These are phyloP conservation scores for Panurus biarmicus DNA, from an alignment of 2,113 vertebrate species.

Conservation along the genomic window DNA sequence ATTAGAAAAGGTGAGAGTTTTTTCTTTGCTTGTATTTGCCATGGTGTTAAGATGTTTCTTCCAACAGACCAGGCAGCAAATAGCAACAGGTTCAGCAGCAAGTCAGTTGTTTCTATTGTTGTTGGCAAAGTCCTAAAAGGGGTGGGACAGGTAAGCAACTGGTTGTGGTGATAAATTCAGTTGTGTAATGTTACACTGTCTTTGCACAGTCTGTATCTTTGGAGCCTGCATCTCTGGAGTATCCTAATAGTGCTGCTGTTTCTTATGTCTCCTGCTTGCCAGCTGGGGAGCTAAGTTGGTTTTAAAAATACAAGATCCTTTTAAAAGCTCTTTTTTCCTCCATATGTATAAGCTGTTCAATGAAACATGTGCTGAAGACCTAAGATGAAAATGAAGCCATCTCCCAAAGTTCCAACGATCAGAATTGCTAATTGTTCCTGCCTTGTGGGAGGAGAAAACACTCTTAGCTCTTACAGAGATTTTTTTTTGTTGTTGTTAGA, in stretches of 20 bases:
- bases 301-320: neutral
- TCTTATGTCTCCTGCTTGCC: neutral
- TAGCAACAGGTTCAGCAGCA: neutral
- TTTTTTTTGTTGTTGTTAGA: neutral
- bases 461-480: neutral
- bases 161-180: neutral
- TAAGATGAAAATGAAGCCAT: neutral
- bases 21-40: neutral
- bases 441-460: neutral
- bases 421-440: neutral
- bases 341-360: neutral
- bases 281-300: too few relatives aligned
- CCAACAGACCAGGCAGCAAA: neutral
- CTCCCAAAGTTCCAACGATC: neutral
- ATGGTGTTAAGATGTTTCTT: neutral
- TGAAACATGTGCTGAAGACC: neutral
- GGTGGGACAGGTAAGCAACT: neutral
- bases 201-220: neutral
- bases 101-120: neutral
- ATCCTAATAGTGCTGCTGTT: neutral
- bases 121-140: neutral
- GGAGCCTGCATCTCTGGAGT: neutral
- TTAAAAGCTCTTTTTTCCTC: neutral
- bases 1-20: constrained; percentile 74
- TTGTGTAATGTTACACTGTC: neutral